Conservation (phyloP, 2,797 vertebrate species). For the Neosilurus mollespiculum region DNA sequence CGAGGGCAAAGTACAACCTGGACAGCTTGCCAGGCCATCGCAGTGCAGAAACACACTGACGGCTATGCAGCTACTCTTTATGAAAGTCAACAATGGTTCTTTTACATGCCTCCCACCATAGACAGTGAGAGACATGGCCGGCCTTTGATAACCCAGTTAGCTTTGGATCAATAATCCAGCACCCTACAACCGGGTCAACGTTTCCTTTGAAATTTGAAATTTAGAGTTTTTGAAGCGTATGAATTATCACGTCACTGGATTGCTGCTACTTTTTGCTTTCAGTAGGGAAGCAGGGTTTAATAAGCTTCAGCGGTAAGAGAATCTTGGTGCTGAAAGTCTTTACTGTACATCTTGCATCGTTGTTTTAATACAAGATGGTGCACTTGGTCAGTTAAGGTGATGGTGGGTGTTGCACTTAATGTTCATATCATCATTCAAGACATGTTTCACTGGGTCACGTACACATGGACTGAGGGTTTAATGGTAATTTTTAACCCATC, state of each 20-base stretch:
- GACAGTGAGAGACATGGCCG: too few species aligned
- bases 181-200: too few species aligned
- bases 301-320: background rate
- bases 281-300: background rate
- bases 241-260: background rate
- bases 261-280: background rate
- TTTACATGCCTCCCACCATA: too few species aligned
- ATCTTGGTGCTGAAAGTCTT: background rate
- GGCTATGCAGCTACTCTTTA: too few species aligned
- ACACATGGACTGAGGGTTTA: background rate
- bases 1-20: too few species aligned
- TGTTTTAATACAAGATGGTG: background rate
- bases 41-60: too few species aligned
- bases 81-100: too few species aligned
- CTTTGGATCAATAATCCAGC: too few species aligned
- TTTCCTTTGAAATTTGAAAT: background rate
- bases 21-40: too few species aligned
- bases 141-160: too few species aligned
- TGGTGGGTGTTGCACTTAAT: background rate
- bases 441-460: background rate
- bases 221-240: background rate
- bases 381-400: background rate
- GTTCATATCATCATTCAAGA: background rate
- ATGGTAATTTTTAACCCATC: too few species aligned
- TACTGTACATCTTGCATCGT: background rate